Percentiles rank a stretch among this genome's conserved stretches.
phyloP scores from a whole-genome alignment of 2,888 invertebrate species.

The Gymnosoma rotundatum region DNA sequence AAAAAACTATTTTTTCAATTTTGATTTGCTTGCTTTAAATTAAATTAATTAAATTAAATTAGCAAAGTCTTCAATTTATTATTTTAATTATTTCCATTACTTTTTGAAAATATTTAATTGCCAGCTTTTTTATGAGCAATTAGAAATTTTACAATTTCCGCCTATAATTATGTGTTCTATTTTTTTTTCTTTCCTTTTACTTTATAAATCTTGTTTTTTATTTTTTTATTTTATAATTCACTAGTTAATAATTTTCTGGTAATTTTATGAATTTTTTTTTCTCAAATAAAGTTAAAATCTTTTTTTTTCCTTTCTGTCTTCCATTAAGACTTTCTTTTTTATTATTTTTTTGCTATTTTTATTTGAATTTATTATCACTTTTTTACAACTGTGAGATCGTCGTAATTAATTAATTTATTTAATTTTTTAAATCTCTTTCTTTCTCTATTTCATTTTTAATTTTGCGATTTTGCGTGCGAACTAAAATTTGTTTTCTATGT shows the following conservation, averaged over 20 bases:
- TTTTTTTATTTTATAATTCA: background rate
- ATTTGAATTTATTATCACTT: background rate
- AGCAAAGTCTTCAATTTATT: conserved; percentile 15
- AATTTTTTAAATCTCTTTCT: conserved; percentile 2
- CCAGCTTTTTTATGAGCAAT: conserved; percentile 59
- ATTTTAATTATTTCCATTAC: background rate
- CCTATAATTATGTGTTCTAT: conserved; percentile 57
- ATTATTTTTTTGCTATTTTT: background rate
- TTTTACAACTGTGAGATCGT: background rate
- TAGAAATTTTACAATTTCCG: conserved; percentile 68
- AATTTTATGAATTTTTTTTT: background rate
- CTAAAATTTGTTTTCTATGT: conserved; percentile 52
- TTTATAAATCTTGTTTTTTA: background rate
- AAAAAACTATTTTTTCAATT: background rate
- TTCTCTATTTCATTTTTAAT: background rate
- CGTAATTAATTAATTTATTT: background rate
- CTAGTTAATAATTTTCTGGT: background rate
- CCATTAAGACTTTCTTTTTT: conserved; percentile 25
- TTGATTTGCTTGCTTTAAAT: background rate
- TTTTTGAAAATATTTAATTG: conserved; percentile 7
- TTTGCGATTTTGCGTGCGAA: conserved; percentile 56
- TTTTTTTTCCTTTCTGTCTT: no score
- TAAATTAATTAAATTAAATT: no score
- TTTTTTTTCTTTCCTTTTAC: conserved; percentile 8
- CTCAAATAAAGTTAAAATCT: no score